Percentiles rank a stretch among this genome's conserved stretches.
These are phyloP conservation scores for Dinocampus coccinellae DNA, from an alignment of 2,888 invertebrate genomes.

Conservation along the genomic window DNA sequence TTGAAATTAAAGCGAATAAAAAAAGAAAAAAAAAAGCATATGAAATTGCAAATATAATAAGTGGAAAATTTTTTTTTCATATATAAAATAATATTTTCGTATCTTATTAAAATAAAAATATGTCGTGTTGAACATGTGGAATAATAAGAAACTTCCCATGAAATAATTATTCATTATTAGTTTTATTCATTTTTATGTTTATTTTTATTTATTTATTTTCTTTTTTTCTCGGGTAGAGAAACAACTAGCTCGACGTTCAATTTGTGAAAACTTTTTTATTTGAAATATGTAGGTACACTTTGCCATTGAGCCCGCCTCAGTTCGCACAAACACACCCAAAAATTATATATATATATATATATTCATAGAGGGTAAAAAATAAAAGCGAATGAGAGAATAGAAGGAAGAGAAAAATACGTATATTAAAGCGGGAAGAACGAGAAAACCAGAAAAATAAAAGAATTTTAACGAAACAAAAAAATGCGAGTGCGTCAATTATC, in stretches of 20 bases:
- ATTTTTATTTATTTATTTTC: background rate
- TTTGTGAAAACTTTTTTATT: conserved; percentile 17
- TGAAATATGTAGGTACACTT: conserved; percentile 34
- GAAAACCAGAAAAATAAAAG: background rate
- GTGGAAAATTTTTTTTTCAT: background rate
- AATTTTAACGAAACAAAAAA: background rate
- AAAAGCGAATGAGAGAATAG: background rate
- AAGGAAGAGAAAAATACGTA: background rate
- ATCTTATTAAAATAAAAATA: background rate
- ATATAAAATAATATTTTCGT: too few species aligned
- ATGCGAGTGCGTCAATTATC: background rate
- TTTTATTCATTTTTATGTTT: background rate
- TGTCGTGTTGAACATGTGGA: background rate
- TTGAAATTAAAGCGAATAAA: too few species aligned
- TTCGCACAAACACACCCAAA: background rate
- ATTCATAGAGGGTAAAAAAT: too few species aligned
- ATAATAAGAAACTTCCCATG: background rate
- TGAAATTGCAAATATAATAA: background rate
- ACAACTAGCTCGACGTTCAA: conserved; percentile 10
- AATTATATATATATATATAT: too few species aligned
- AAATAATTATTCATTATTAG: background rate
- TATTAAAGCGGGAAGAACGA: background rate
- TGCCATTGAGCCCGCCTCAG: conserved; percentile 43
- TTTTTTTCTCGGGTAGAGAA: background rate
- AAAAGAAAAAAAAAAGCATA: background rate